These are phyloP conservation scores for Clarias fuscus DNA, from an alignment of 2,797 vertebrate species.

Conservation along the genomic window DNA sequence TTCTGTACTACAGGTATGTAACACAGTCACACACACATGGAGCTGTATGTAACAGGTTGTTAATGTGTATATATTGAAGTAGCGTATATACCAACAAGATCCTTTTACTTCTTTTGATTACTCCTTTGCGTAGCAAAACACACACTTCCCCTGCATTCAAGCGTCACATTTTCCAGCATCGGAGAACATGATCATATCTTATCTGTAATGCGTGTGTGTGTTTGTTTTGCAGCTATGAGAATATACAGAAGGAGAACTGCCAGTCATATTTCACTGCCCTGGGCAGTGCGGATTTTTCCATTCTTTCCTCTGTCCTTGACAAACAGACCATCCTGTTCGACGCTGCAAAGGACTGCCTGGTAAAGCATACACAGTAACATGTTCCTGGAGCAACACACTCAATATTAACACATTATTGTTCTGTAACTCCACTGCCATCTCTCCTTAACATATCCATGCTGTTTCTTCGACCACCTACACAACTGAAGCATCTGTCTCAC, in stretches of 20 bases:
- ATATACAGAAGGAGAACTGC: conserved; percentile 61
- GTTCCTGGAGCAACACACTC: background rate
- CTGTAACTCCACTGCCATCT: no score
- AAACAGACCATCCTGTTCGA: conserved; percentile 53
- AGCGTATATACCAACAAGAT: no score
- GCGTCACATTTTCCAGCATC: background rate
- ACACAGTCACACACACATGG: background rate
- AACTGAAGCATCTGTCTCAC: no score
- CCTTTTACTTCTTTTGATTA: no score
- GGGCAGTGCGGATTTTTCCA: conserved; percentile 65
- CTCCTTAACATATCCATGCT: no score
- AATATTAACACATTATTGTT: background rate
- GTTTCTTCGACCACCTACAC: no score
- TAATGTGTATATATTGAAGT: no score
- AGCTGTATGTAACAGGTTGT: no score
- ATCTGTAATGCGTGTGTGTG: conserved; percentile 1
- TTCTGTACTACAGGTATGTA: conserved; percentile 70
- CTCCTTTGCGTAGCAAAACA: background rate
- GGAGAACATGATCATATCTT: background rate
- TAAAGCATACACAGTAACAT: conserved; percentile 43
- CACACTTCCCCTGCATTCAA: background rate
- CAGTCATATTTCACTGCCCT: conserved; percentile 62
- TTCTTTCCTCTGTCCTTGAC: conserved; percentile 62
- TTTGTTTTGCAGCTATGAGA: conserved; percentile 43
- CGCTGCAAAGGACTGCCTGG: conserved; percentile 67